Base-by-base conservation (phyloP, 2,113 vertebrate genomes). In the Erythrocebus patas region DNA sequence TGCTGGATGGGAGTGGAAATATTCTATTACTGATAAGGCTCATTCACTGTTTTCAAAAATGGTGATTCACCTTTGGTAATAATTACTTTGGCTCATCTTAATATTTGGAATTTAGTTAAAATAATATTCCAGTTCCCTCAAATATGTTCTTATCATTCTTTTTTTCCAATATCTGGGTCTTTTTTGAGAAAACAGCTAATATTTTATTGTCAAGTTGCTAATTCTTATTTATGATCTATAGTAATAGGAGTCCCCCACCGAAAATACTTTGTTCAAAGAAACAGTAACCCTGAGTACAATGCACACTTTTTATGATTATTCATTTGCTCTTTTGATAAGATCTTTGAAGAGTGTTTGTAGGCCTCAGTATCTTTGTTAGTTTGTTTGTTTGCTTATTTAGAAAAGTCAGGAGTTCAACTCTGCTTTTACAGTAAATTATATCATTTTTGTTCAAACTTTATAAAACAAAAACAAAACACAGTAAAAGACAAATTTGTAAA, bases 231-330 rank as follows among this genome's bases (percentile, higher is more conserved):
- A 43, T 89, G 23, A 6, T 45, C 50, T 75, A 2, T 43, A 70
- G 9, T 50, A 75, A 70, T 73, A 86, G 82, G 73, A 40, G 35
- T 80, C 22, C 27, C 12, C 20, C 23, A 70, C 8, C 2, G 27
- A 96, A 96, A 88, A 55, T 84, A 11, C 9, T 88, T 72, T 95
- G 20, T 95, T 93, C 8, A 83, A 95, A 87, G 35, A 64, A 83
- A 27, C 2, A 82, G 27, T 90, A 48, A 86, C n/a, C 16, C 4
- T 75, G 83, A 96, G 66, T 70, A n/a, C 5, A 81, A 20, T 4
- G 43, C 35, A 55, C 2, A 9, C 4, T 72, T 93, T 93, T 89
- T 89, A 50, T 95, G 9, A 48, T 43, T 84, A 18, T 50, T 88
- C 35, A 52, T 84, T 93, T 85, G 9, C 10, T 94, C 10, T 97